Evolutionary conservation across 1,140 invertebrate genomes (phyloP).

Genomic region (Drosophila micromelanica): DNA sequence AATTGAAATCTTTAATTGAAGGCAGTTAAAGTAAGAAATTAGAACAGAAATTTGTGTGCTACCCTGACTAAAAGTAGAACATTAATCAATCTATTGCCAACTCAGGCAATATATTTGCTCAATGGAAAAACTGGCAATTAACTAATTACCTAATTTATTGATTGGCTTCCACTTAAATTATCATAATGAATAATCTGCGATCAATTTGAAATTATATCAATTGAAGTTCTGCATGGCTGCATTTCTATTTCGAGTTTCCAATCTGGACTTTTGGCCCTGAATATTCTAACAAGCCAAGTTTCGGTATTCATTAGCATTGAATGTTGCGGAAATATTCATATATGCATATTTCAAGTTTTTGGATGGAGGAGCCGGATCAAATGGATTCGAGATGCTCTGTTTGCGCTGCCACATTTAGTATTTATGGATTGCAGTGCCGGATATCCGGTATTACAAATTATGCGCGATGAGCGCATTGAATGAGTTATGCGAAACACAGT

Average conservation of each 20-base stretch:
- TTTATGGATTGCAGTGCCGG: constrained; percentile 49
- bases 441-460: constrained; percentile 51
- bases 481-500: constrained; percentile 30
- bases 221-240: constrained; percentile 4
- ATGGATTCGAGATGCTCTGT: neutral
- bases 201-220: neutral
- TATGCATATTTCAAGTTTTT: constrained; percentile 29
- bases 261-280: neutral
- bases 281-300: constrained; percentile 4
- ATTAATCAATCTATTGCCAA: neutral
- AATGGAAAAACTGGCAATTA: constrained; percentile 9
- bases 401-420: constrained; percentile 30
- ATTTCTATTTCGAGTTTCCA: neutral
- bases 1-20: too few relatives aligned
- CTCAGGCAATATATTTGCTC: neutral
- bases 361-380: neutral
- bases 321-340: constrained; percentile 14
- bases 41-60: too few relatives aligned
- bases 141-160: constrained; percentile 27
- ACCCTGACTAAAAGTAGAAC: too few relatives aligned
- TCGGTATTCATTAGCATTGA: constrained; percentile 23
- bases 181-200: neutral
- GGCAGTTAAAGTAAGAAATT: too few relatives aligned
- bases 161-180: constrained; percentile 4
- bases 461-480: constrained; percentile 42